These are phyloP conservation scores for Stomatorhinus ivindoensis DNA, from an alignment of 2,113 vertebrate species.

Conservation along the genomic window DNA sequence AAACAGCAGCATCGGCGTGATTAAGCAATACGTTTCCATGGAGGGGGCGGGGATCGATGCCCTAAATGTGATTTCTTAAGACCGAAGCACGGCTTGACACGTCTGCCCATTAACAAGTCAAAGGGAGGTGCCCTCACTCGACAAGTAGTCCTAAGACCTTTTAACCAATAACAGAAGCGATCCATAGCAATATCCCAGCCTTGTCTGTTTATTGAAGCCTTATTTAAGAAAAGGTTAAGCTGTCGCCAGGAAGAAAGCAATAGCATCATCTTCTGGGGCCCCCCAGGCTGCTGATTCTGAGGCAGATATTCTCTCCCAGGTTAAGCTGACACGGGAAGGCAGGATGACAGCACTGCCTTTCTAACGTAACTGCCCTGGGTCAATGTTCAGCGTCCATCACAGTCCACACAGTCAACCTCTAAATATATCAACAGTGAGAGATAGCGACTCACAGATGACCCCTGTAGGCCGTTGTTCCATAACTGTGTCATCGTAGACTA, in stretches of 20 bases:
- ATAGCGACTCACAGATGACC: not conserved
- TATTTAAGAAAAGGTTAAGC: conserved; percentile 8
- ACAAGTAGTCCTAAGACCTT: not conserved
- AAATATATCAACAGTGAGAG: conserved; percentile 1
- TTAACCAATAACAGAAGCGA: not conserved
- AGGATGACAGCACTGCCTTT: not conserved
- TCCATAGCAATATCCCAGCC: conserved; percentile 8
- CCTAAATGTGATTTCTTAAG: conserved; percentile 22
- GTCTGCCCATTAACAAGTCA: conserved; percentile 27
- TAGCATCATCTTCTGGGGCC: not conserved
- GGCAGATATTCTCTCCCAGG: conserved; percentile 1
- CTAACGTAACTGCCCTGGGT: not conserved
- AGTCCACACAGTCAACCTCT: not conserved
- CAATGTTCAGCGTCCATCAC: not conserved
- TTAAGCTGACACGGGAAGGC: not conserved
- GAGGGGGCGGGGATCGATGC: conserved; percentile 12
- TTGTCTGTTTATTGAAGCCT: not conserved
- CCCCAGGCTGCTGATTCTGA: not conserved
- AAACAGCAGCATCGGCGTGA: not conserved
- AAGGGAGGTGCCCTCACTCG: conserved; percentile 13
- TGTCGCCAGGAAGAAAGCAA: not conserved
- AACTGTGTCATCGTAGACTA: not conserved
- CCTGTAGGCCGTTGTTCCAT: not conserved
- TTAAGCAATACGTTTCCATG: conserved; percentile 21
- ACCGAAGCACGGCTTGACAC: conserved; percentile 12